phyloP scores from a whole-genome alignment of 2,797 vertebrate species.

The Pipistrellus nathusii region DNA sequence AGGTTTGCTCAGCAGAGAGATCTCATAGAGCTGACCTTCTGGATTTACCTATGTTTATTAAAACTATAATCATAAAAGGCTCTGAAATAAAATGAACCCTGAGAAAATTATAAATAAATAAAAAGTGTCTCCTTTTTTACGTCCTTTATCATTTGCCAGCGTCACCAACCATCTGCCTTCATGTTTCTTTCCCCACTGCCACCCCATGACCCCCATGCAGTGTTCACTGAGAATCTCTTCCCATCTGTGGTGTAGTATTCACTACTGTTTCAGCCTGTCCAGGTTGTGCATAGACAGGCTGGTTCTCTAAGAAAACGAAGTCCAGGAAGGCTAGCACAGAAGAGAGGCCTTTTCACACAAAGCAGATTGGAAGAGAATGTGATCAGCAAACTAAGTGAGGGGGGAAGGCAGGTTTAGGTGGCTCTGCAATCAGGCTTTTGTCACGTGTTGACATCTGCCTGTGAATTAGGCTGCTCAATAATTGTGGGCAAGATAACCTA shows the following conservation, averaged over 20 bases:
- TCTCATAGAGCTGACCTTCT: not conserved
- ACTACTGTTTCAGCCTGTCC: not conserved
- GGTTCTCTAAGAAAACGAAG: not conserved
- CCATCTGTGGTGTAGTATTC: not conserved
- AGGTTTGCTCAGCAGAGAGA: not conserved
- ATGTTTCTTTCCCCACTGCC: not conserved
- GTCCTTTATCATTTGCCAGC: not conserved
- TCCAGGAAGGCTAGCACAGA: not conserved
- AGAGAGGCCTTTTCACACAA: not conserved
- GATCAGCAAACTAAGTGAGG: not conserved
- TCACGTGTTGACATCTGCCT: not conserved
- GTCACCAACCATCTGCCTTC: not conserved
- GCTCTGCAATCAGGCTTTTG: not conserved
- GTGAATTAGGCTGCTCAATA: not conserved
- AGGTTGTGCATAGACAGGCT: not conserved
- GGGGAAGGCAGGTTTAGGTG: not conserved
- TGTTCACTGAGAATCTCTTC: not conserved
- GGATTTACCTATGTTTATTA: slow-evolving; percentile 1
- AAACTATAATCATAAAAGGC: not conserved
- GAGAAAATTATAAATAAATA: not conserved
- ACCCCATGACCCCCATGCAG: not conserved
- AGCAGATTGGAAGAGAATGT: not conserved
- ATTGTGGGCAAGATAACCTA: not conserved
- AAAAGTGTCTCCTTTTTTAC: not conserved
- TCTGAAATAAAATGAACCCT: not conserved